Conservation (phyloP, 2,888 invertebrate species). For the Chrysolina oricalcia region DNA sequence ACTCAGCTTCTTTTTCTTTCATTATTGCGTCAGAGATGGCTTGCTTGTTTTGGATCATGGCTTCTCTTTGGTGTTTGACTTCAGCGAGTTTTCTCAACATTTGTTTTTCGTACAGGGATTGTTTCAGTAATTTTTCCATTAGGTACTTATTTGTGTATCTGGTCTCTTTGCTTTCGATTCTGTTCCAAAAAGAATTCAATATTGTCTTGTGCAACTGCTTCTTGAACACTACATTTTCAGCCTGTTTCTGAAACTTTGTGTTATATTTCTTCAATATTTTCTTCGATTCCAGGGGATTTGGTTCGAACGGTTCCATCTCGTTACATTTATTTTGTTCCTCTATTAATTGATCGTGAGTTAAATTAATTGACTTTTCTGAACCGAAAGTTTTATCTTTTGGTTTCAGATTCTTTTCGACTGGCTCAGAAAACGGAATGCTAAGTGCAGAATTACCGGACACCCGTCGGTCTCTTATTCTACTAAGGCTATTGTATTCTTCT, state of each 20-base stretch:
- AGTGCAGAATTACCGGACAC: conserved; percentile 32
- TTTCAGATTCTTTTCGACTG: not conserved
- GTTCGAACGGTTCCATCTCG: conserved; percentile 51
- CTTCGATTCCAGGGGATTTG: conserved; percentile 65
- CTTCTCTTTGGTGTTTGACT: conserved; percentile 76
- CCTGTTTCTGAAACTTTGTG: conserved; percentile 71
- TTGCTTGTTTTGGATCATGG: conserved; percentile 74
- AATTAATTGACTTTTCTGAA: conserved; percentile 35
- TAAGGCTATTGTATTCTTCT: conserved; percentile 60
- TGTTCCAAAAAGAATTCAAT: conserved; percentile 74
- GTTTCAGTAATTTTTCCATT: conserved; percentile 75
- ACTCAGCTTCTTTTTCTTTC: conserved; percentile 73
- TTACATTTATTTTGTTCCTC: conserved; percentile 57
- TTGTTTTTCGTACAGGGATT: conserved; percentile 80
- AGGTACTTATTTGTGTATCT: conserved; percentile 73
- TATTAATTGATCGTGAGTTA: conserved; percentile 61
- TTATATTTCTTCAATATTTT: conserved; percentile 74
- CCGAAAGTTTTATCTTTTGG: not conserved
- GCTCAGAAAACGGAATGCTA: not conserved
- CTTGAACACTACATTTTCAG: conserved; percentile 58
- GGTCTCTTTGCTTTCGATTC: conserved; percentile 74
- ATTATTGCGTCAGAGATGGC: conserved; percentile 73
- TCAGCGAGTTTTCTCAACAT: conserved; percentile 78
- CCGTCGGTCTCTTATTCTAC: conserved; percentile 26
- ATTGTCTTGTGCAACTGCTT: conserved; percentile 72